Evolutionary conservation across 2,888 invertebrate genomes (phyloP).

Genomic region (Iphiclides podalirius): DNA sequence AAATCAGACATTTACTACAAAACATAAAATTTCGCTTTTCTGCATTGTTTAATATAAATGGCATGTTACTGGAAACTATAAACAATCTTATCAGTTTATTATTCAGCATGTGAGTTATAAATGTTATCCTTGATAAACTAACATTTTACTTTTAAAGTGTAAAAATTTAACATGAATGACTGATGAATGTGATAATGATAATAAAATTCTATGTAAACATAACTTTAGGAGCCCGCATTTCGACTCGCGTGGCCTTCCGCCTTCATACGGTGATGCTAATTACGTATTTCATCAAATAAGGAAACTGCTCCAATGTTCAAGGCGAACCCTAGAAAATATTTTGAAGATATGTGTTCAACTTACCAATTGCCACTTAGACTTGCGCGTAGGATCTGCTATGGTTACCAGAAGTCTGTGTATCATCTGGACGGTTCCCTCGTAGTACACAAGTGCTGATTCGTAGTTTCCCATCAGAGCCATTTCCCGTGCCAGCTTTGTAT

Average conservation of each 20-base stretch:
- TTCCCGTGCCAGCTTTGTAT: conserved; percentile 96
- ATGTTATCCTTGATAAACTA: neutral
- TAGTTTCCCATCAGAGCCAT: conserved; percentile 97
- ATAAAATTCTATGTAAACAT: conserved; percentile 6
- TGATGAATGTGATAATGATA: neutral
- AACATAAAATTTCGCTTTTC: too few species aligned
- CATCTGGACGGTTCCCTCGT: conserved; percentile 95
- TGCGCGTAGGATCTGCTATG: conserved; percentile 89
- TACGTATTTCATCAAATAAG: conserved; percentile 65
- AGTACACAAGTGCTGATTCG: conserved; percentile 95
- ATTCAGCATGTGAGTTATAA: neutral
- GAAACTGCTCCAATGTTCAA: conserved; percentile 60
- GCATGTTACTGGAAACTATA: neutral
- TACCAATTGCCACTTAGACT: conserved; percentile 94
- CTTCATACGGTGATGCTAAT: conserved; percentile 56
- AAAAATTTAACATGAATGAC: neutral
- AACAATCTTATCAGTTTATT: neutral
- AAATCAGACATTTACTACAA: too few species aligned
- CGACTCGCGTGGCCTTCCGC: conserved; percentile 55
- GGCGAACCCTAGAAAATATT: conserved; percentile 45
- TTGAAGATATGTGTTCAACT: conserved; percentile 41
- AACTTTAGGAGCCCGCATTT: conserved; percentile 1
- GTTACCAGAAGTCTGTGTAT: conserved; percentile 90
- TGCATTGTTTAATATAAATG: too few species aligned
- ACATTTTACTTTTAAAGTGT: neutral